phyloP scores from a whole-genome alignment of 1,140 invertebrate species.

The Drosophila pectinifera region DNA sequence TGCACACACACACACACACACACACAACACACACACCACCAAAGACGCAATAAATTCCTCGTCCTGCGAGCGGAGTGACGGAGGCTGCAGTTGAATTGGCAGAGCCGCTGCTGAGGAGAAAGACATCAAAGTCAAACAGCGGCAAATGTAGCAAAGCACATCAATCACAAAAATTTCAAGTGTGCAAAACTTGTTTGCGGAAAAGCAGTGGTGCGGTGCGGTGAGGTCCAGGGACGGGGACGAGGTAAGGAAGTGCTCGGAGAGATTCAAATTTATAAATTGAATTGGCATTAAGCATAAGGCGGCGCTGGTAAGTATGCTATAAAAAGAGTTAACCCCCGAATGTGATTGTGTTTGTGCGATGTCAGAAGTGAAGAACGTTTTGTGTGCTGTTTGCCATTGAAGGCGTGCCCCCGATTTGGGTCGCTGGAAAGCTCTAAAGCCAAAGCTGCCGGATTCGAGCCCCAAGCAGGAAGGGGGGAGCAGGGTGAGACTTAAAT shows the following conservation, averaged over 20 bases:
- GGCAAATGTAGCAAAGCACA: constrained; percentile 73
- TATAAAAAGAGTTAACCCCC: constrained; percentile 58
- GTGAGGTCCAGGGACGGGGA: neutral
- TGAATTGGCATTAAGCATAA: constrained; percentile 81
- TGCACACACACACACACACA: constrained; percentile 46
- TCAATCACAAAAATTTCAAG: constrained; percentile 84
- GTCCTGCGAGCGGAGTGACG: constrained; percentile 35
- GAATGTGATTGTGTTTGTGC: constrained; percentile 9
- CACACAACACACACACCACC: too few species aligned
- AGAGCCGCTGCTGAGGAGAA: constrained; percentile 38
- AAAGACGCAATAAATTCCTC: constrained; percentile 38
- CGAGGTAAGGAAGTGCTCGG: neutral
- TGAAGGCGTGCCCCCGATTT: constrained; percentile 57
- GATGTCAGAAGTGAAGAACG: constrained; percentile 53
- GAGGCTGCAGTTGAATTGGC: constrained; percentile 32
- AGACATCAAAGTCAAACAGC: constrained; percentile 80
- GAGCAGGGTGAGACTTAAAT: neutral
- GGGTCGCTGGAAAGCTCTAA: constrained; percentile 41
- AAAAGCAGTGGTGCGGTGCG: constrained; percentile 62
- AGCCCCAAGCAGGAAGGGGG: neutral
- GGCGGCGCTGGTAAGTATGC: constrained; percentile 69
- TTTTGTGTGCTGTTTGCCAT: constrained; percentile 60
- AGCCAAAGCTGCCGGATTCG: constrained; percentile 30
- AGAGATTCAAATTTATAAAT: constrained; percentile 71
- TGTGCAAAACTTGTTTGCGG: constrained; percentile 77